These are phyloP conservation scores for Eufriesea mexicana DNA, from an alignment of 1,140 invertebrate species.

Conservation along the genomic window DNA sequence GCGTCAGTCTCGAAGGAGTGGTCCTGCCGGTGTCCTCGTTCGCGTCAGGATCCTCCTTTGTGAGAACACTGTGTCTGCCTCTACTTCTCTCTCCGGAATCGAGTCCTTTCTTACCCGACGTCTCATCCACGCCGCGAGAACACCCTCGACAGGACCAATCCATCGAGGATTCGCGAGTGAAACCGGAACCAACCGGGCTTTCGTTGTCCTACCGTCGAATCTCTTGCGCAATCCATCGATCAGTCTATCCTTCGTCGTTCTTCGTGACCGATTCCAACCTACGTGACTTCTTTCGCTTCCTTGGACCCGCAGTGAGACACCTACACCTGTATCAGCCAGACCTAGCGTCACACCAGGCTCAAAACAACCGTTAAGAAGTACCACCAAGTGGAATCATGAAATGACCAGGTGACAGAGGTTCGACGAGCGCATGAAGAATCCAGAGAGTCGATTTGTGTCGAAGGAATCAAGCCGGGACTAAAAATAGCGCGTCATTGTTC, in stretches of 20 bases:
- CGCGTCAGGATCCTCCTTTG: conserved; percentile 35
- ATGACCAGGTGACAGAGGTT: no score
- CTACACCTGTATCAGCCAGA: no score
- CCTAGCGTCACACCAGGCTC: no score
- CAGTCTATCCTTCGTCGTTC: no score
- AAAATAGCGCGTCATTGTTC: conserved; percentile 8
- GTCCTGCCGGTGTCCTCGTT: conserved; percentile 56
- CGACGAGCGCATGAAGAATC: not conserved
- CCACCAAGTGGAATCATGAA: no score
- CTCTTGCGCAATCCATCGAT: conserved; percentile 9
- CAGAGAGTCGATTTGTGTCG: not conserved
- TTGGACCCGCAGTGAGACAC: no score
- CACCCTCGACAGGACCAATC: not conserved
- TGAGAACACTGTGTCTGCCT: not conserved
- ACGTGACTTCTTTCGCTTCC: no score
- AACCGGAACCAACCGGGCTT: not conserved
- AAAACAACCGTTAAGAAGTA: no score
- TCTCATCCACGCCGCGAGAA: no score
- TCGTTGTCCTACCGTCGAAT: conserved; percentile 1
- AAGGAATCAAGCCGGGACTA: not conserved
- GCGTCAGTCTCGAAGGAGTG: conserved; percentile 64
- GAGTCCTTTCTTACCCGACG: no score
- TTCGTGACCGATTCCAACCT: no score
- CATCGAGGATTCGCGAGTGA: not conserved
- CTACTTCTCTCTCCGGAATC: no score